Conservation (phyloP, 1,140 invertebrate species). For the Panagrolaimus sp. region DNA sequence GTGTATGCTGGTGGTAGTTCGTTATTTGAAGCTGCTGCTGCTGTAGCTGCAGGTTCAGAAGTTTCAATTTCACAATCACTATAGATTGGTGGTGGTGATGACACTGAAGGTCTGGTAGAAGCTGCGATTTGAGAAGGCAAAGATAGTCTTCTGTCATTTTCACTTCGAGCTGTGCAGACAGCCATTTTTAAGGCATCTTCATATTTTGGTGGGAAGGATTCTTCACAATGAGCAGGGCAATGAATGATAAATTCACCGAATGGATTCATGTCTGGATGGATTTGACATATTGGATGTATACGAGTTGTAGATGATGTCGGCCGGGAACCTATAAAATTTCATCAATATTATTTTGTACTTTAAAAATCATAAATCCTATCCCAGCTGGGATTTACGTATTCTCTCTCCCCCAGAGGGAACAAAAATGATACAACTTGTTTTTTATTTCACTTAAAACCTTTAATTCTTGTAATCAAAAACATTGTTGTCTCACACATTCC, state of each 20-base stretch:
- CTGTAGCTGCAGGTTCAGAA: not conserved
- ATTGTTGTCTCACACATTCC: not conserved
- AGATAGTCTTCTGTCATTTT: not conserved
- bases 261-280: not conserved
- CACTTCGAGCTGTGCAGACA: not conserved
- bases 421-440: no score
- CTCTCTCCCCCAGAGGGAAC: no score
- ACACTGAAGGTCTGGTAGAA: not conserved
- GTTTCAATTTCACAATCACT: not conserved
- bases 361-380: no score
- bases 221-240: not conserved
- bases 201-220: not conserved
- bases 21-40: not conserved
- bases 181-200: slow-evolving; percentile 6
- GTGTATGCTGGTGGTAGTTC: not conserved
- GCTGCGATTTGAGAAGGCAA: not conserved
- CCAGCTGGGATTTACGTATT: no score
- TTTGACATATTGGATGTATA: not conserved
- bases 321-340: not conserved
- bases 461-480: not conserved
- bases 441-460: no score
- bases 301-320: not conserved
- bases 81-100: slow-evolving; percentile 2
- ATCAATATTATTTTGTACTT: no score
- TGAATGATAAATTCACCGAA: not conserved